Evolutionary conservation across 1,140 invertebrate genomes (phyloP).

Genomic region (Linepithema humile): DNA sequence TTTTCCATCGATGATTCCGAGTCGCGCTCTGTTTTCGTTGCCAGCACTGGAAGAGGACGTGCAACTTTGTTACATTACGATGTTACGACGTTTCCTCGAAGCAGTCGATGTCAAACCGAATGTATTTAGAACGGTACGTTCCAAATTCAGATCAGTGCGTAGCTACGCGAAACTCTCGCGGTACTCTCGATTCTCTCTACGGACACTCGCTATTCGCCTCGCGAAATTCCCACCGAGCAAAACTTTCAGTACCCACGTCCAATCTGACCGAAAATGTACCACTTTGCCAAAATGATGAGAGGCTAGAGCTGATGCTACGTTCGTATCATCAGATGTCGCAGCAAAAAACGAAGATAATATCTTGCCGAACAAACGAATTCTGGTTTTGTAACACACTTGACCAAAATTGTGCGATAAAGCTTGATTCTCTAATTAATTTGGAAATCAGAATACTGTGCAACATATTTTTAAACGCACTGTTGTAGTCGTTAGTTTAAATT

Average conservation of each 20-base stretch:
- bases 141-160: slow-evolving; percentile 69
- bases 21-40: slow-evolving; percentile 14
- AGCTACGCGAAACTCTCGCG: slow-evolving; percentile 33
- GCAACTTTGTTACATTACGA: slow-evolving; percentile 26
- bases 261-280: slow-evolving; percentile 1
- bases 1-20: slow-evolving; percentile 14
- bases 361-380: not conserved
- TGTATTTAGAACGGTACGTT: slow-evolving; percentile 60
- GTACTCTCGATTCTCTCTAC: slow-evolving; percentile 30
- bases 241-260: slow-evolving; percentile 16
- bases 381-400: not conserved
- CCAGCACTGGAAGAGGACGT: not conserved
- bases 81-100: slow-evolving; percentile 28
- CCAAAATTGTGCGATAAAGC: not conserved
- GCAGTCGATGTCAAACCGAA: slow-evolving; percentile 15
- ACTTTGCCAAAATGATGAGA: slow-evolving; percentile 6
- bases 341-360: too few species aligned
- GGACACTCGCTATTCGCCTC: not conserved
- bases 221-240: slow-evolving; percentile 44
- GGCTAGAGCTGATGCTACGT: not conserved
- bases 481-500: too few species aligned
- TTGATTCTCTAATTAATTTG: not conserved
- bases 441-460: not conserved
- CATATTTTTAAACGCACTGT: not conserved
- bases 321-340: too few species aligned